Conservation (phyloP, 2,888 invertebrate genomes). For the Saturnia japonica region DNA sequence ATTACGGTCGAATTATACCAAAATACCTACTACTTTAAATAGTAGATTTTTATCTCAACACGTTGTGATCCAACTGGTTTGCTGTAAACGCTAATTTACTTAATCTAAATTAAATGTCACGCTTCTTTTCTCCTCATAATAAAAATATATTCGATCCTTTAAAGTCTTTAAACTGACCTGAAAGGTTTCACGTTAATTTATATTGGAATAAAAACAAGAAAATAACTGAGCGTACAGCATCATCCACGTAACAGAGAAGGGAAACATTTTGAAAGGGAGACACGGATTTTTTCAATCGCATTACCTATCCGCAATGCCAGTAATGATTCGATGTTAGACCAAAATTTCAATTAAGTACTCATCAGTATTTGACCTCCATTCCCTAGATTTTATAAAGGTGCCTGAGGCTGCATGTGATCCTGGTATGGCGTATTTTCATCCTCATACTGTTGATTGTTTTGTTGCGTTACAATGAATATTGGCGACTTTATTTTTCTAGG, state of each 20-base stretch:
- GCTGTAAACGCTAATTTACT: not conserved
- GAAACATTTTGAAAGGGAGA: no score
- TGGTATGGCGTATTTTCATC: conserved; percentile 58
- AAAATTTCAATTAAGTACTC: not conserved
- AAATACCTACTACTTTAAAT: no score
- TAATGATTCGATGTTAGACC: not conserved
- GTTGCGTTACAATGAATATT: conserved; percentile 58
- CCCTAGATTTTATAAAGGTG: conserved; percentile 30
- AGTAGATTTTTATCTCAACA: not conserved
- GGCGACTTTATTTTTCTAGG: conserved; percentile 58
- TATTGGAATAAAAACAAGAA: not conserved
- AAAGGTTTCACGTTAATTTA: not conserved
- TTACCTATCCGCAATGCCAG: no score
- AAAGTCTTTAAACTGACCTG: not conserved
- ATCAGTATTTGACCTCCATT: not conserved
- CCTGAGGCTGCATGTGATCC: conserved; percentile 38
- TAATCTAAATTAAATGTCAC: not conserved
- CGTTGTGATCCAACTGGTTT: not conserved
- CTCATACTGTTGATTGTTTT: conserved; percentile 51
- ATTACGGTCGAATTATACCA: not conserved
- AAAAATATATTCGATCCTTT: not conserved
- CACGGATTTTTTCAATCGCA: no score
- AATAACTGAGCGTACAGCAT: no score
- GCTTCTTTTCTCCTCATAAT: not conserved
- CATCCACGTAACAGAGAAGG: no score